These are phyloP conservation scores for Brachionus plicatilis DNA, from an alignment of 1,140 invertebrate species.

Conservation along the genomic window DNA sequence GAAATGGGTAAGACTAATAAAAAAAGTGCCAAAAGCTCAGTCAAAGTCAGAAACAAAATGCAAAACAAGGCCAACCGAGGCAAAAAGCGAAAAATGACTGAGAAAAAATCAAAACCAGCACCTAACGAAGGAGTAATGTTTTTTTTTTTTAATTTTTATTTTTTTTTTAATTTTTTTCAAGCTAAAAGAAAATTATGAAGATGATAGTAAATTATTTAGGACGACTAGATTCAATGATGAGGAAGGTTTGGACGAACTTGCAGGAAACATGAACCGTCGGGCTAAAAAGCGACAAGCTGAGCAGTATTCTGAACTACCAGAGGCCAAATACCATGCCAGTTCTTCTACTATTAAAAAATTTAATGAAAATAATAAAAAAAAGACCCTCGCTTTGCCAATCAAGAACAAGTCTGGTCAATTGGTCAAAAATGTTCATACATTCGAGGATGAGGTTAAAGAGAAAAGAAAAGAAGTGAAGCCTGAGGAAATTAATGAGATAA, in stretches of 20 bases:
- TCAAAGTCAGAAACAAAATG: slow-evolving; percentile 19
- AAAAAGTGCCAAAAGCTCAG: slow-evolving; percentile 20
- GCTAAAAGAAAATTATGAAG: background rate
- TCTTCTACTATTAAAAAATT: background rate
- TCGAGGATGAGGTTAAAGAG: background rate
- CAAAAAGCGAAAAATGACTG: background rate
- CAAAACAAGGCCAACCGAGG: background rate
- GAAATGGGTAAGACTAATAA: slow-evolving; percentile 18
- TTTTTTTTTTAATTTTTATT: background rate
- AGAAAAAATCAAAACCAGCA: background rate
- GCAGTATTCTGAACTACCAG: background rate
- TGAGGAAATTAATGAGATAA: background rate
- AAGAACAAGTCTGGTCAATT: slow-evolving; percentile 25
- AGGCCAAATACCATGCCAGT: background rate
- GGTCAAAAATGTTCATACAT: slow-evolving; percentile 2
- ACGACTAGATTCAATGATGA: background rate
- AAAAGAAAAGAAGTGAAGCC: slow-evolving; percentile 14
- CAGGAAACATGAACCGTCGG: background rate
- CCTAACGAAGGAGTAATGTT: background rate
- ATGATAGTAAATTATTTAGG: slow-evolving; percentile 19
- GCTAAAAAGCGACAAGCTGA: background rate
- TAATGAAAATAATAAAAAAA: background rate
- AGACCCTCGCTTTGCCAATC: slow-evolving; percentile 9
- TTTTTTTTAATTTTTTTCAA: background rate
- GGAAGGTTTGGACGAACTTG: background rate